phyloP scores from a whole-genome alignment of 64 coral and sea anemone genomes.

The Actinia equina region DNA sequence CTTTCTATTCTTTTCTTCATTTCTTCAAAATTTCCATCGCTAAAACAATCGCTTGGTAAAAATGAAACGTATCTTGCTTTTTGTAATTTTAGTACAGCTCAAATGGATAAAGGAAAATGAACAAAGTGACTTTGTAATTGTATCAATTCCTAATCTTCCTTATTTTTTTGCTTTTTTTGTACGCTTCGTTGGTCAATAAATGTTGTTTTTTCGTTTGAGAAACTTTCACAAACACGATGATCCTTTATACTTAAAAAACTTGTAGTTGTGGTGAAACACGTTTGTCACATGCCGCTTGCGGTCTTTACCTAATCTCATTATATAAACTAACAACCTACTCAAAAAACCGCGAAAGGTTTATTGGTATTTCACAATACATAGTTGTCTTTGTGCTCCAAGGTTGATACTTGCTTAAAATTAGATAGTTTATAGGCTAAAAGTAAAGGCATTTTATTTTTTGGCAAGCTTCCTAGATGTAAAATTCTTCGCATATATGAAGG shows the following conservation, averaged over 20 bases:
- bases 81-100: too few relatives aligned
- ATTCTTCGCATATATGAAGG: background rate
- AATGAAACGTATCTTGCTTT: too few relatives aligned
- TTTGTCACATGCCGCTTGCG: background rate
- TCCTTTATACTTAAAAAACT: background rate
- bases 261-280: background rate
- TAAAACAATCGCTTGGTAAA: too few relatives aligned
- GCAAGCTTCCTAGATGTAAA: background rate
- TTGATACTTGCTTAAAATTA: background rate
- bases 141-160: background rate
- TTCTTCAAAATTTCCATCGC: background rate
- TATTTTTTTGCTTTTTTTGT: background rate
- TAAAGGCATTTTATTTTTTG: background rate
- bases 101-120: background rate
- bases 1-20: background rate
- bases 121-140: background rate
- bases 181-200: background rate
- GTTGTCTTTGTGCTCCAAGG: background rate
- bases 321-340: background rate
- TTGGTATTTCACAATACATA: background rate
- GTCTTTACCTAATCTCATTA: background rate
- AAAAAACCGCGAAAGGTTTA: background rate
- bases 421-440: background rate
- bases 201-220: background rate
- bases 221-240: background rate